Evolutionary conservation across 1,140 invertebrate species (phyloP).

Genomic region (Aphelenchoides avenae): DNA sequence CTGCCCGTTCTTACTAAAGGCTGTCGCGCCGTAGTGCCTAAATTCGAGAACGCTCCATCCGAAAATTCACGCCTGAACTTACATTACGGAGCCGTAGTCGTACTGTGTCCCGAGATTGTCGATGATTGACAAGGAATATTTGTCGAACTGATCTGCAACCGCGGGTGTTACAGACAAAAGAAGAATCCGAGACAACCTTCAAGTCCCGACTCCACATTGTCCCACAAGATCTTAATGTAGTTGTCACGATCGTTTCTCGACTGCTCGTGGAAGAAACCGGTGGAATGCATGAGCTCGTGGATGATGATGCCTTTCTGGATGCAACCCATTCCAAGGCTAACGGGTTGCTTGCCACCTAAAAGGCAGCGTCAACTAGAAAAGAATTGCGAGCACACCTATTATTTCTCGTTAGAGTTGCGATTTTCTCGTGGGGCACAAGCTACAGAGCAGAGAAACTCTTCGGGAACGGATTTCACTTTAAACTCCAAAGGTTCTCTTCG

Average conservation of each 20-base stretch:
- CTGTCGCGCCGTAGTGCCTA: constrained; percentile 61
- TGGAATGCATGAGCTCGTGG: constrained; percentile 55
- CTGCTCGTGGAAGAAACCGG: constrained; percentile 63
- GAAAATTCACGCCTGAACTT: too few species aligned
- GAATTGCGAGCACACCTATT: too few species aligned
- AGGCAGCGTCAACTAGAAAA: not conserved
- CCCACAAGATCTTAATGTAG: constrained; percentile 59
- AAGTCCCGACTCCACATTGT: constrained; percentile 59
- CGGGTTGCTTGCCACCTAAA: constrained; percentile 57
- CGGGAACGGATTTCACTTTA: too few species aligned
- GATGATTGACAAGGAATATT: constrained; percentile 53
- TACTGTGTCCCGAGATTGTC: constrained; percentile 55
- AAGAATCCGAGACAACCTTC: constrained; percentile 26
- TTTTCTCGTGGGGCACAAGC: too few species aligned
- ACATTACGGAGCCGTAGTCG: constrained; percentile 20
- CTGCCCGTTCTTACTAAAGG: constrained; percentile 59
- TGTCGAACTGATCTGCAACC: constrained; percentile 53
- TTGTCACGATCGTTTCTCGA: constrained; percentile 58
- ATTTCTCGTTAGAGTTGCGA: too few species aligned
- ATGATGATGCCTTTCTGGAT: constrained; percentile 63
- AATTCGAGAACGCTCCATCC: too few species aligned
- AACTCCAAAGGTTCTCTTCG: too few species aligned
- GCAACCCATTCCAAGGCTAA: constrained; percentile 67
- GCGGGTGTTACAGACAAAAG: not conserved
- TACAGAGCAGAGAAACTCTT: too few species aligned